Percentiles rank a stretch among this genome's conserved stretches.
Conservation (phyloP, 1,140 invertebrate species). For the Platorchestia sp. region DNA sequence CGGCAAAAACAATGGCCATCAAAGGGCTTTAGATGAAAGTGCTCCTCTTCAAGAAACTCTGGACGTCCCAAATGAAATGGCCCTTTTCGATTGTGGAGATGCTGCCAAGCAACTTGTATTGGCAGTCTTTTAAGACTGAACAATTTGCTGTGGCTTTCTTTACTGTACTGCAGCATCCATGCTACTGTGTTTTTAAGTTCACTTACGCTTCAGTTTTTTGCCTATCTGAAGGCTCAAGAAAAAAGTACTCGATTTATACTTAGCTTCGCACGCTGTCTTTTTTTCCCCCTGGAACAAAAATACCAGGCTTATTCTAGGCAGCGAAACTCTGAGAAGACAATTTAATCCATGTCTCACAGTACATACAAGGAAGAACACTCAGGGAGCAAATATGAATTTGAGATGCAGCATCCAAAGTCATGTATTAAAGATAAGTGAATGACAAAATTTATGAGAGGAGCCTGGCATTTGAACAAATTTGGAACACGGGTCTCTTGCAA, state of each 20-base stretch:
- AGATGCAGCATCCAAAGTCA: neutral
- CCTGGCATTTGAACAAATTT: neutral
- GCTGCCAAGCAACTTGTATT: constrained; percentile 53
- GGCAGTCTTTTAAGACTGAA: neutral
- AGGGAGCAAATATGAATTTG: neutral
- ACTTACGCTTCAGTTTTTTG: neutral
- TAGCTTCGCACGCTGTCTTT: too few relatives aligned
- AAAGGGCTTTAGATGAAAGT: constrained; percentile 53
- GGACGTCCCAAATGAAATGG: constrained; percentile 49
- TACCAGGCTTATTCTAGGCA: neutral
- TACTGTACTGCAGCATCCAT: neutral
- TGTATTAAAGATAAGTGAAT: neutral
- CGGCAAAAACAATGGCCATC: constrained; percentile 53
- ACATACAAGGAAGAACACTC: neutral
- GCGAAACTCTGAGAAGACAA: neutral
- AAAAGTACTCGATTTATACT: too few relatives aligned
- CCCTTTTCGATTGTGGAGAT: constrained; percentile 28
- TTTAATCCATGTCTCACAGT: neutral
- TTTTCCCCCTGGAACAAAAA: neutral
- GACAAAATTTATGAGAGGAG: neutral
- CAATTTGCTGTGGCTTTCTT: constrained; percentile 49
- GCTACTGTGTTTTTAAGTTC: neutral
- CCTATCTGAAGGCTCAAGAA: too few relatives aligned
- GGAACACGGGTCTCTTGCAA: neutral
- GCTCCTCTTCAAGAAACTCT: constrained; percentile 52